A percentile compares a stretch with the other conserved stretches of the same genome.
These are phyloP conservation scores for Gila orcuttii DNA, from an alignment of 2,113 vertebrate genomes.

Conservation along the genomic window DNA sequence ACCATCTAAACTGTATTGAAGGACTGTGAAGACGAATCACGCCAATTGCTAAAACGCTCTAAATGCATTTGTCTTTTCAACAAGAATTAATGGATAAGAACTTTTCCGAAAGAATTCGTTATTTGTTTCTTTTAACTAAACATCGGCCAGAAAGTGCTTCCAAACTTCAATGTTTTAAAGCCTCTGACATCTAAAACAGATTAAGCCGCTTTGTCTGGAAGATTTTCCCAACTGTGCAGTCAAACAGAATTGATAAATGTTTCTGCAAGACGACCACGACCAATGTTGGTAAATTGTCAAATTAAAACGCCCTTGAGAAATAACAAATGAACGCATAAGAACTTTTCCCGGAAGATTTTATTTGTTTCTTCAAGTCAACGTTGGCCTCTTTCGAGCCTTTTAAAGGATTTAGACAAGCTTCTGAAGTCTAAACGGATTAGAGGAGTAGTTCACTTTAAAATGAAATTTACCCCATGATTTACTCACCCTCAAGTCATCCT, in stretches of 20 bases:
- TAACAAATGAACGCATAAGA: not conserved
- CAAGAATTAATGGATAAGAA: conserved; percentile 11
- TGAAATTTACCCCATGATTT: too few relatives aligned
- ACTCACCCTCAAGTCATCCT: too few relatives aligned
- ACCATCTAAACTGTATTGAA: not conserved
- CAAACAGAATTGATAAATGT: conserved; percentile 1
- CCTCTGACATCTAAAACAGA: not conserved
- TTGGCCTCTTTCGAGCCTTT: not conserved
- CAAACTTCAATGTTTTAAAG: not conserved
- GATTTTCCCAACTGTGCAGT: conserved; percentile 18
- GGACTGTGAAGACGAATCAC: not conserved
- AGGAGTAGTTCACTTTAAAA: too few relatives aligned
- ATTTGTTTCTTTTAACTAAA: conserved; percentile 17
- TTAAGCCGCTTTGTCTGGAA: conserved; percentile 3
- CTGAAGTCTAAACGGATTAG: conserved; percentile 3
- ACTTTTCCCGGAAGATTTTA: not conserved
- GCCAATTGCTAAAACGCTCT: not conserved
- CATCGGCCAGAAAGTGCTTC: not conserved
- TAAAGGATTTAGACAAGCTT: conserved; percentile 6
- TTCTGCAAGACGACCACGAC: not conserved
- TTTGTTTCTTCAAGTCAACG: conserved; percentile 8
- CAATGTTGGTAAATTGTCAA: conserved; percentile 26
- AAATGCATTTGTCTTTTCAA: conserved; percentile 31
- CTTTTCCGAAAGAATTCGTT: not conserved
- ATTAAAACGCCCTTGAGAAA: conserved; percentile 23